phyloP scores from a whole-genome alignment of 53 echinoderm and acorn worm genomes.

The Actinopyga echinites region DNA sequence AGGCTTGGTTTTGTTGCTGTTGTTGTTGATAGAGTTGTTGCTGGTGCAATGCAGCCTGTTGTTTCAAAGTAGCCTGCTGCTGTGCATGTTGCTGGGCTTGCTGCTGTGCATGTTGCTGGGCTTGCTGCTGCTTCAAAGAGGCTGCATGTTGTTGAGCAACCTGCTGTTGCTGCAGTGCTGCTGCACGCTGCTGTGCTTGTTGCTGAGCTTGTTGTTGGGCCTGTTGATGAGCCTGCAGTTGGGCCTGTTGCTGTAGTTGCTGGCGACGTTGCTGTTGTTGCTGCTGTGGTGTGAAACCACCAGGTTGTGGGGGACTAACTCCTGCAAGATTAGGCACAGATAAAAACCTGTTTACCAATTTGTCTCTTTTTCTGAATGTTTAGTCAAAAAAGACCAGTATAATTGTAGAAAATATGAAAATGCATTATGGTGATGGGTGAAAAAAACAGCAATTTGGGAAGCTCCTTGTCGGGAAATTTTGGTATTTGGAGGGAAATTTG shows the following conservation, averaged over 20 bases:
- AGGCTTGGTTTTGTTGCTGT: conserved; percentile 59
- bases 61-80: conserved; percentile 60
- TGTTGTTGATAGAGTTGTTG: conserved; percentile 52
- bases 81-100: conserved; percentile 57
- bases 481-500: no score
- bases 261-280: conserved; percentile 62
- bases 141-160: conserved; percentile 38
- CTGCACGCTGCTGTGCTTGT: conserved; percentile 22
- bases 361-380: no score
- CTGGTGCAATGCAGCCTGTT: conserved; percentile 67
- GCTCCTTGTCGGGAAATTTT: no score
- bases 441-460: no score
- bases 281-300: conserved; percentile 35
- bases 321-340: neutral
- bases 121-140: conserved; percentile 36
- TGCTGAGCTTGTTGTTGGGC: conserved; percentile 53
- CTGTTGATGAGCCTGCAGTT: conserved; percentile 53
- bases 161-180: conserved; percentile 36
- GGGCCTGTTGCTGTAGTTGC: conserved; percentile 61
- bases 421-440: no score
- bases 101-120: conserved; percentile 48
- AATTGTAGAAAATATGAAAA: no score
- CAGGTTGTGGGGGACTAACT: conserved; percentile 27
- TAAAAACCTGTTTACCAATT: neutral
- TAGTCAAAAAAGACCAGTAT: no score